A percentile compares a stretch with the other conserved stretches of the same genome.
These are phyloP conservation scores for Megalopta genalis DNA, from an alignment of 1,140 invertebrate genomes.

Conservation along the genomic window DNA sequence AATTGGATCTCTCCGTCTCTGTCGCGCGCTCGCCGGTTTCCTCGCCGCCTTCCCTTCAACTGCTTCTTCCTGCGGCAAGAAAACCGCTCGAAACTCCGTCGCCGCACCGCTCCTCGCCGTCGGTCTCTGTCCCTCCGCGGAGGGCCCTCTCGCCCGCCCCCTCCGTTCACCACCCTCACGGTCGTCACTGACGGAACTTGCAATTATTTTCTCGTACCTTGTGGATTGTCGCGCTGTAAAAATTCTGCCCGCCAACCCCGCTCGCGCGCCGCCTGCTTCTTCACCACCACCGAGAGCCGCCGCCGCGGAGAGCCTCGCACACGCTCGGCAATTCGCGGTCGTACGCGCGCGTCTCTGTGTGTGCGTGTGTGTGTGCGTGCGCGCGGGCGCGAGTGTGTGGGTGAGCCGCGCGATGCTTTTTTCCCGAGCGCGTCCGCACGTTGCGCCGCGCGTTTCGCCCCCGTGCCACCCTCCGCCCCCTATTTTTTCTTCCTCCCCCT, in stretches of 20 bases:
- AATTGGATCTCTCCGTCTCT: constrained; percentile 76
- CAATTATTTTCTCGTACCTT: constrained; percentile 72
- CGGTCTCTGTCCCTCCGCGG: constrained; percentile 13
- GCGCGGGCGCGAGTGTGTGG: not conserved
- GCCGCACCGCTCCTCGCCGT: not conserved
- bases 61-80: constrained; percentile 40
- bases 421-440: not conserved
- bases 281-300: not conserved
- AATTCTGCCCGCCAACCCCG: constrained; percentile 51
- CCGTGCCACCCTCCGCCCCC: constrained; percentile 36
- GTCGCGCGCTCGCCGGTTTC: constrained; percentile 12
- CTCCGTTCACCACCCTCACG: constrained; percentile 1
- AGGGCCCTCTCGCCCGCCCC: not conserved
- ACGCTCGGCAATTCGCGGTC: not conserved
- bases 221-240: constrained; percentile 75
- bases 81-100: constrained; percentile 48
- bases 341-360: not conserved
- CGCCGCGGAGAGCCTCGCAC: too few species aligned
- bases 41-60: constrained; percentile 29
- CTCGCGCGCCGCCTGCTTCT: not conserved
- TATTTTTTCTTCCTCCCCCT: constrained; percentile 53
- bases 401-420: not conserved
- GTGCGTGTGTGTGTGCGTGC: not conserved
- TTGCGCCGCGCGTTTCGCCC: not conserved
- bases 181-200: constrained; percentile 61